phyloP scores from a whole-genome alignment of 2,888 invertebrate genomes.

The Dilophus febrilis region DNA sequence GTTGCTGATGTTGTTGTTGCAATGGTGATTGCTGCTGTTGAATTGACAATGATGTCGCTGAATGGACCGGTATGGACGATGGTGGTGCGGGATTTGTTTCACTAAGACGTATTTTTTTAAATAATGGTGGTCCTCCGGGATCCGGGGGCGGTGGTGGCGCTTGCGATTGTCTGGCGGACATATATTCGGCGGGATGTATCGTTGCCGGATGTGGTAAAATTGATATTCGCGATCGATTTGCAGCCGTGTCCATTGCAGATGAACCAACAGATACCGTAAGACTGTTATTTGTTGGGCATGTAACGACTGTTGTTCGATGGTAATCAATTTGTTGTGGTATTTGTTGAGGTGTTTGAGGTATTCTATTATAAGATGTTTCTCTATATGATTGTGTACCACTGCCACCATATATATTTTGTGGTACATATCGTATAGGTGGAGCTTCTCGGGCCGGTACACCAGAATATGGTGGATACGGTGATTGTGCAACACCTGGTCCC shows the following conservation, averaged over 20 bases:
- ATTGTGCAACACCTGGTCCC: constrained; percentile 21
- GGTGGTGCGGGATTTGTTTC: constrained; percentile 14
- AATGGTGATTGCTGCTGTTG: constrained; percentile 19
- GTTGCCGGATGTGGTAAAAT: constrained; percentile 3
- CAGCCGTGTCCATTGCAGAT: constrained; percentile 2
- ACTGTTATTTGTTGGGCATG: too few species aligned
- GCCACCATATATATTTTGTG: constrained; percentile 26
- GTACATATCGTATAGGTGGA: constrained; percentile 27
- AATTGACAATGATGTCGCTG: constrained; percentile 21
- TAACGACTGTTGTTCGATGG: too few species aligned
- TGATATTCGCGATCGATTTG: constrained; percentile 5
- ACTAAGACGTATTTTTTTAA: constrained; percentile 46
- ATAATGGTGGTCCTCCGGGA: constrained; percentile 31
- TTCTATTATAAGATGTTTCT: constrained; percentile 25
- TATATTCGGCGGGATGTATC: constrained; percentile 24
- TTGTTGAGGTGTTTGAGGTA: constrained; percentile 20
- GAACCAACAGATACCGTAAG: too few species aligned
- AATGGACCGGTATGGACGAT: constrained; percentile 15
- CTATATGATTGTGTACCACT: constrained; percentile 20
- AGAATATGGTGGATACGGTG: constrained; percentile 24
- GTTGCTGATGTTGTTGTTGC: constrained; percentile 14
- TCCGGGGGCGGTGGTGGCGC: constrained; percentile 25
- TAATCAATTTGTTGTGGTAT: not conserved
- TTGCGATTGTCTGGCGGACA: constrained; percentile 24
- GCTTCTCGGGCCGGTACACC: constrained; percentile 25